Conservation (phyloP, 2,888 invertebrate genomes). For the Ectropis crepuscularia region DNA sequence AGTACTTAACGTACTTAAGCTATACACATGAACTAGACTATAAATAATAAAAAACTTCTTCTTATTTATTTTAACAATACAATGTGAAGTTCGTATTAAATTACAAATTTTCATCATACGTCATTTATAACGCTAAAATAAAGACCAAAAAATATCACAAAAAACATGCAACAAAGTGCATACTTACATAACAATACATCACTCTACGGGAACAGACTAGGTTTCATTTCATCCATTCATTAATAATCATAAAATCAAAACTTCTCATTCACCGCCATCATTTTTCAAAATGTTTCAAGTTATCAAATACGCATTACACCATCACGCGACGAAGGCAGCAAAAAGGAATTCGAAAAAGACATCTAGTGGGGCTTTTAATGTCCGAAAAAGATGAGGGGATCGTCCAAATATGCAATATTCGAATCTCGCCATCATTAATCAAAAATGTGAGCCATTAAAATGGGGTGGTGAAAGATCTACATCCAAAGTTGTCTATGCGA, state of each 20-base stretch:
- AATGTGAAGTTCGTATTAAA: too few species aligned
- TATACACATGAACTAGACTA: too few species aligned
- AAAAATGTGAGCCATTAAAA: slow-evolving; percentile 75
- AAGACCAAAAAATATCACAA: neutral
- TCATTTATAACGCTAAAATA: neutral
- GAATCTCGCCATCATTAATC: slow-evolving; percentile 75
- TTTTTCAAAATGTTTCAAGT: slow-evolving; percentile 27
- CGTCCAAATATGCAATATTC: slow-evolving; percentile 56
- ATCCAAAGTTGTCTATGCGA: slow-evolving; percentile 72
- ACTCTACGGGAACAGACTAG: neutral
- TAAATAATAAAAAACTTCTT: too few species aligned
- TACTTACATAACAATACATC: neutral
- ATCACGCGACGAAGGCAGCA: slow-evolving; percentile 31
- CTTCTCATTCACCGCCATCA: slow-evolving; percentile 32
- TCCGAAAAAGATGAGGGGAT: slow-evolving; percentile 46
- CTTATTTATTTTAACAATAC: too few species aligned
- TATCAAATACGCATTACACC: slow-evolving; percentile 41
- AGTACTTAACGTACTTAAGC: too few species aligned
- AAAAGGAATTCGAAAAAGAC: slow-evolving; percentile 40
- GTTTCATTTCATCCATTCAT: slow-evolving; percentile 17
- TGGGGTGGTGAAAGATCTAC: slow-evolving; percentile 77
- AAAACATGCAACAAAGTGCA: neutral
- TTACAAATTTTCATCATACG: too few species aligned
- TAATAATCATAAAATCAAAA: slow-evolving; percentile 32
- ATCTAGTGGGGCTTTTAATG: slow-evolving; percentile 41